Base-by-base conservation (phyloP, 2,888 invertebrate species). In the Lasioglossum pauxillum region DNA sequence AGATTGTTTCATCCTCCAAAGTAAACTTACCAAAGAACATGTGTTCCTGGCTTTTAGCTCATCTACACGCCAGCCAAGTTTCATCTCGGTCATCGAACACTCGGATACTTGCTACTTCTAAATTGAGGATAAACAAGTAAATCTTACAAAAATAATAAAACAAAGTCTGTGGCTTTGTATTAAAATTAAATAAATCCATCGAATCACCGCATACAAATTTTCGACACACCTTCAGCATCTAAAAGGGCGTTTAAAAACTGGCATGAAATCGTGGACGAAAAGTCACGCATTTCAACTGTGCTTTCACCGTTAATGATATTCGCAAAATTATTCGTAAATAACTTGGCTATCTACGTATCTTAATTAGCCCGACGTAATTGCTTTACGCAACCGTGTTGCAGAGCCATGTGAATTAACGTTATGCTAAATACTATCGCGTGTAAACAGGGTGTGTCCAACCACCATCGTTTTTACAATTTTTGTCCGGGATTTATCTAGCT, bases 321-420 rank as follows among this genome's bases (percentile, higher is more conserved):
- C 77, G 69, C 78, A 75, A 80, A 78, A 86, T 80, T 75, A 81
- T 83, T 74, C 80, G 80, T 83, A 80, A 82, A 82, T 86, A 85
- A 77, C 74, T 77, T n/a, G 75, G 76, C 80, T 85, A 79, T 85
- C 82, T 72, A 74, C 82, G 74, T 82, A 83, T 87, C 88, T 82
- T 84, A 82, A 85, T 86, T 86, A 83, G 78, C 80, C 75, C 19
- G 67, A 38, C 31, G 67, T 86, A 87, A 87, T 87, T 86, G 82
- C 80, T 80, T 80, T 80, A 78, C 86, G 82, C 82, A 80, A 53
- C 53, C 31, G 64, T 31, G 71, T 38, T 44, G 76, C 71, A 78
- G 75, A 75, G 72, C 73, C 83, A 67, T 78, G 77, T 49, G 67
- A 80, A 82, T 87, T 78, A 86, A 82, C 67, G 78, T 80, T 82